A percentile compares a stretch with the other conserved stretches of the same genome.
Conservation (phyloP, 2,888 invertebrate genomes). For the Leptopilina myrica region DNA sequence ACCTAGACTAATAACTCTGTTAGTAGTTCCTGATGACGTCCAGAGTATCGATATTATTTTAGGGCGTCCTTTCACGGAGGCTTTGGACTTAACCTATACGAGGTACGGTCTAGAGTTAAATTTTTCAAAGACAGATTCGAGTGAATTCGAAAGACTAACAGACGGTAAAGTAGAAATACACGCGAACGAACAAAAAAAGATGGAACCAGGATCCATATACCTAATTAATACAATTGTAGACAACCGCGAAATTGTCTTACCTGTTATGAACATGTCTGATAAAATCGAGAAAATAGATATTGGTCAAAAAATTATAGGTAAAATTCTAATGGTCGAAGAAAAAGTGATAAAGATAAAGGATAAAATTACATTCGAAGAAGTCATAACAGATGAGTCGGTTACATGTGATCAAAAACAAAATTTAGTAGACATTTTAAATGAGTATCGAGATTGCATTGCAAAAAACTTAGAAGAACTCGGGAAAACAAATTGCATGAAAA, state of each 20-base stretch:
- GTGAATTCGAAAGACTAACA: neutral
- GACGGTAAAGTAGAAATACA: neutral
- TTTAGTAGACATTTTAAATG: conserved; percentile 40
- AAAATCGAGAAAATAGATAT: neutral
- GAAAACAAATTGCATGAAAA: conserved; percentile 40
- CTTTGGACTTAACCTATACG: neutral
- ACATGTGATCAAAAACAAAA: conserved; percentile 36
- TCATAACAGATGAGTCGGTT: conserved; percentile 22
- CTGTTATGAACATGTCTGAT: neutral
- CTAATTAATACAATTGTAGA: neutral
- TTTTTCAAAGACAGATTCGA: neutral
- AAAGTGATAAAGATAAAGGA: neutral
- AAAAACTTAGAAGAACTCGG: conserved; percentile 36
- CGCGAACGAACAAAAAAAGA: neutral
- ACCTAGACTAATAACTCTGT: neutral
- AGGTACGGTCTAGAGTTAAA: neutral
- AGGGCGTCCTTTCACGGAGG: neutral
- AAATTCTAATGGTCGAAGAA: neutral
- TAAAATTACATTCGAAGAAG: conserved; percentile 14
- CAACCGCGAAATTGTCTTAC: neutral
- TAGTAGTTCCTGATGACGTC: conserved; percentile 3
- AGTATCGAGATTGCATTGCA: conserved; percentile 39
- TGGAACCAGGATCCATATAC: neutral
- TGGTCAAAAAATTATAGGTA: neutral
- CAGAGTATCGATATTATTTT: conserved; percentile 1